These are phyloP conservation scores for Neoscelio sp. DNA, from an alignment of 2,888 invertebrate species.

Conservation along the genomic window DNA sequence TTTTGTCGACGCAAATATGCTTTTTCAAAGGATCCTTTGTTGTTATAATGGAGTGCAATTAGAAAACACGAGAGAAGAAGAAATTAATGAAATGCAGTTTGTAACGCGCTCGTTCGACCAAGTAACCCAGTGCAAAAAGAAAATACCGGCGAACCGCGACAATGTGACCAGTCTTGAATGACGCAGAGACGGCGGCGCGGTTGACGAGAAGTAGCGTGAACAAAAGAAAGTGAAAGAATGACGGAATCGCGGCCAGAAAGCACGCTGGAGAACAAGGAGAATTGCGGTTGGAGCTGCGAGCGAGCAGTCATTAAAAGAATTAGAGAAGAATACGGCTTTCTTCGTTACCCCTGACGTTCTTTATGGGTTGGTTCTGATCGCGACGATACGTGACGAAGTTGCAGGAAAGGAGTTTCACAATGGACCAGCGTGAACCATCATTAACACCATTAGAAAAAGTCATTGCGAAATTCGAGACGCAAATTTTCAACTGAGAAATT, in stretches of 20 bases:
- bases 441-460: conserved; percentile 71
- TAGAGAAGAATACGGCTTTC: conserved; percentile 44
- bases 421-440: conserved; percentile 58
- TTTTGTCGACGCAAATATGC: conserved; percentile 29
- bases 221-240: conserved; percentile 52
- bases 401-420: conserved; percentile 55
- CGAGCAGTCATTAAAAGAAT: conserved; percentile 63
- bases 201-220: conserved; percentile 9
- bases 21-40: conserved; percentile 42
- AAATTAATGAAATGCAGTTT: conserved; percentile 15
- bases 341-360: conserved; percentile 47
- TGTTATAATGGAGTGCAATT: conserved; percentile 52
- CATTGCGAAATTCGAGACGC: conserved; percentile 61
- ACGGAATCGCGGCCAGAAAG: conserved; percentile 21
- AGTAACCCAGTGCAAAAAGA: not conserved
- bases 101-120: not conserved
- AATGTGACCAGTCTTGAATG: conserved; percentile 11
- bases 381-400: conserved; percentile 45
- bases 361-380: conserved; percentile 46
- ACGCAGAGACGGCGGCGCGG: not conserved
- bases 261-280: too few species aligned
- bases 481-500: too few species aligned
- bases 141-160: conserved; percentile 10
- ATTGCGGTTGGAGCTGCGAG: conserved; percentile 13
- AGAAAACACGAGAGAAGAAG: too few species aligned